phyloP scores from a whole-genome alignment of 1,140 invertebrate genomes.

The Chionoecetes opilio region DNA sequence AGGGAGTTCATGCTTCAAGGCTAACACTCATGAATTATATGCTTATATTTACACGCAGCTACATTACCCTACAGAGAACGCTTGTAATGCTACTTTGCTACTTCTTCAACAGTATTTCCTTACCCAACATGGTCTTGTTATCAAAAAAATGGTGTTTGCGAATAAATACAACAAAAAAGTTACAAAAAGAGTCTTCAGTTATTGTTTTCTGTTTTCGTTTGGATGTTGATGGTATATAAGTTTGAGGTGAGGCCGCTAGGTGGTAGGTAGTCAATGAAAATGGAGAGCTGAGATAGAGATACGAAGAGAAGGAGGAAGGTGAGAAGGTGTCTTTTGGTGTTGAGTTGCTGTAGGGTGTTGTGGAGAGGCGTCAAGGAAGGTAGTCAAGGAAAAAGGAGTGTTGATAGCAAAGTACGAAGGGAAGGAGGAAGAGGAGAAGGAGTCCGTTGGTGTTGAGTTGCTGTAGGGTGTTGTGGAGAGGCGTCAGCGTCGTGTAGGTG shows the following conservation, averaged over 20 bases:
- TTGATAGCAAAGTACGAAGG: too few relatives aligned
- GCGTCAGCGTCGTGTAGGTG: background rate
- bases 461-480: background rate
- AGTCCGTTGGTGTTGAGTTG: background rate
- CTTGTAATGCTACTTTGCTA: background rate
- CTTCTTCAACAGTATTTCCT: background rate
- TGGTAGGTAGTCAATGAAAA: background rate
- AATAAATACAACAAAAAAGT: background rate
- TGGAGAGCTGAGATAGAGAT: background rate
- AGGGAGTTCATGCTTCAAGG: background rate
- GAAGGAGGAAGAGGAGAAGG: too few relatives aligned
- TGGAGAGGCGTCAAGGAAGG: too few relatives aligned
- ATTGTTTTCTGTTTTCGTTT: background rate
- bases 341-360: too few relatives aligned
- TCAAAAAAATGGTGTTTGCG: background rate
- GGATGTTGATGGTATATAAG: background rate
- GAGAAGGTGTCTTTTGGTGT: background rate
- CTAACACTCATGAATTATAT: background rate
- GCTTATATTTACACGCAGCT: background rate
- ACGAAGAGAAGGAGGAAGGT: background rate
- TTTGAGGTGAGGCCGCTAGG: background rate
- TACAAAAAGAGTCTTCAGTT: background rate
- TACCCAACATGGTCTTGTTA: background rate
- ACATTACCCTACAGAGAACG: background rate
- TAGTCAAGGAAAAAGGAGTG: too few relatives aligned